phyloP scores from a whole-genome alignment of 2,113 vertebrate genomes.

The Nothoprocta perdicaria region DNA sequence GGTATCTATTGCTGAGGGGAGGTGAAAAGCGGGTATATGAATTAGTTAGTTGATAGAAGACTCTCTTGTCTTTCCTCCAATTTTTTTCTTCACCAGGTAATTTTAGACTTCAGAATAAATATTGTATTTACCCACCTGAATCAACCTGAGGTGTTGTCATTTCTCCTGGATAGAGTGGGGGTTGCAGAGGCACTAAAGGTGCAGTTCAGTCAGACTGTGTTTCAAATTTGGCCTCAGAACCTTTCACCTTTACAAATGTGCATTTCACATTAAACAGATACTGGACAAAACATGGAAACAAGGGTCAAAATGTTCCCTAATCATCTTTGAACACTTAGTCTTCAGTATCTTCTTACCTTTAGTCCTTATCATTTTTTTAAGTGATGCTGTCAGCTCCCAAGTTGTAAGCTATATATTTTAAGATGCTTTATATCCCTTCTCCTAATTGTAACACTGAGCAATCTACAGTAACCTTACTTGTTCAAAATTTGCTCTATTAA shows the following conservation, averaged over 20 bases:
- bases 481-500: neutral
- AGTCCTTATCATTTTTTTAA: neutral
- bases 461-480: neutral
- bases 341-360: neutral
- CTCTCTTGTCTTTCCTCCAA: neutral
- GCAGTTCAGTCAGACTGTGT: neutral
- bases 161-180: rapidly evolving
- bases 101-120: neutral
- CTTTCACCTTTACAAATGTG: neutral
- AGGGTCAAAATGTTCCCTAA: neutral
- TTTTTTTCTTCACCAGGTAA: neutral
- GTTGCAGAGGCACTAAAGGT: neutral
- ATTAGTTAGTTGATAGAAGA: neutral
- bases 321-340: neutral
- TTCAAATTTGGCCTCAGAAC: neutral
- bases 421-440: neutral
- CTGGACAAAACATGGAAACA: neutral
- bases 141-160: neutral
- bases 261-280: neutral
- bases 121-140: neutral
- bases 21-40: neutral
- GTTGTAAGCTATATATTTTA: neutral
- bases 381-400: neutral
- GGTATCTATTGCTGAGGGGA: neutral
- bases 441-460: neutral